Base-by-base conservation (phyloP, 2,113 vertebrate species). In the Ptyas mucosa region DNA sequence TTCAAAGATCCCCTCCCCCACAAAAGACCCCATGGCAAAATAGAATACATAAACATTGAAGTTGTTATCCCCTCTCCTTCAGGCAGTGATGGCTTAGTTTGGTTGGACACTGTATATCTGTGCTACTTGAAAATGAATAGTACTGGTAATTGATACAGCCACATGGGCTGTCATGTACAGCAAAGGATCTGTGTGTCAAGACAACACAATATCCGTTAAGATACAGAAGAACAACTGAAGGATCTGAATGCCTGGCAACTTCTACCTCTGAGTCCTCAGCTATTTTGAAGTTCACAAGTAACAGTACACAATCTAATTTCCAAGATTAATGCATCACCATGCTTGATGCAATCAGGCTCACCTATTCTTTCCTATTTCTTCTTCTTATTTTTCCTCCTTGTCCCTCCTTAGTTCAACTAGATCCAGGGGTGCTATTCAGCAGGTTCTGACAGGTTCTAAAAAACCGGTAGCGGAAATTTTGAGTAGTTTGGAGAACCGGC, bases 11-110 rank as follows among this genome's bases (percentile, higher is more conserved):
- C 29, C 64, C 14, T n/a, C 5, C 64, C 26, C 29, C 29, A 14
- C n/a, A 89, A 5, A 43, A 64, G 88, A 92, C 23, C 21, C 23
- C 61, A 1, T 46, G 20, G 10, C 10, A 34, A 58, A 21, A 85
- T n/a, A 89, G 86, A 21, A 88, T 64, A 90, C 21, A 94, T 93
- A 85, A 93, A 93, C 53, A 93, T 24, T 85, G 53, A 51, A 61
- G 29, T 26, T 90, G 10, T 29, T 86, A 10, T 29, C 64, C 43
- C 26, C n/a, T 91, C 89, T 89, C 24, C 69, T 89, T 53, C 46
- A 53, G 69, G 69, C 87, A 91, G n/a, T 61, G 89, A 49, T 58
- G n/a, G n/a, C 39, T 89, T 61, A 89, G 1, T 89, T 34, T 58
- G 24, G 93, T 34, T 58, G 24, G 93, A 89, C 54, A 61, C 18